phyloP scores from a whole-genome alignment of 2,113 vertebrate species.

The Pluvialis apricaria region DNA sequence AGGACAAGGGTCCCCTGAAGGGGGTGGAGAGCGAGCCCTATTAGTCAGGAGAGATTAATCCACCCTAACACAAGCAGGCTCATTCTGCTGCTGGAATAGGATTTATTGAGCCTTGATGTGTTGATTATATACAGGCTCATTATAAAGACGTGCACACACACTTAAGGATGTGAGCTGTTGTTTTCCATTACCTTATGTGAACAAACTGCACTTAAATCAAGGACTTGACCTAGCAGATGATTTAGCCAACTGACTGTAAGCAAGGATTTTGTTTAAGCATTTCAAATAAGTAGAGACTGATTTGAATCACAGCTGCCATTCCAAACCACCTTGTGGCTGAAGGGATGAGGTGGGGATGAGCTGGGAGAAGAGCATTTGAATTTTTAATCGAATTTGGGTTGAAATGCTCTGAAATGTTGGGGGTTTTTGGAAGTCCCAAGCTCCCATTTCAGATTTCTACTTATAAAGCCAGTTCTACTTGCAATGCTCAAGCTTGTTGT shows the following conservation, averaged over 20 bases:
- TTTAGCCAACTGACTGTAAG: not conserved
- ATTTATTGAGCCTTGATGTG: not conserved
- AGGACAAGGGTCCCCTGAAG: not conserved
- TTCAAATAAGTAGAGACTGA: not conserved
- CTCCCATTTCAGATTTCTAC: not conserved
- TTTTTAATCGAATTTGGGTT: not conserved
- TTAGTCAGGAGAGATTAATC: not conserved
- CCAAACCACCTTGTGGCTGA: not conserved
- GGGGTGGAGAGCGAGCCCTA: not conserved
- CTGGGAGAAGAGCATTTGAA: not conserved
- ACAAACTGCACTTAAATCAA: constrained; percentile 4
- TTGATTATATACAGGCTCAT: not conserved
- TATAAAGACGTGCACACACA: not conserved
- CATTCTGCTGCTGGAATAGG: not conserved
- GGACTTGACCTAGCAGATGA: not conserved
- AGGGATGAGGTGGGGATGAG: not conserved
- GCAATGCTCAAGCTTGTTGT: not conserved
- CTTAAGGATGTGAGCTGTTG: not conserved
- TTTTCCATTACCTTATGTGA: constrained; percentile 25
- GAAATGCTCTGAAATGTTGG: not conserved
- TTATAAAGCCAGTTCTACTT: not conserved
- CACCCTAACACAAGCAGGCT: not conserved
- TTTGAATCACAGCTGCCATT: not conserved
- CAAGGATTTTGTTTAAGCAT: not conserved
- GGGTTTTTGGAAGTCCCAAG: not conserved